A percentile compares a stretch with the other conserved stretches of the same genome.
phyloP scores from a whole-genome alignment of 2,888 invertebrate genomes.

The Helicoverpa assulta region DNA sequence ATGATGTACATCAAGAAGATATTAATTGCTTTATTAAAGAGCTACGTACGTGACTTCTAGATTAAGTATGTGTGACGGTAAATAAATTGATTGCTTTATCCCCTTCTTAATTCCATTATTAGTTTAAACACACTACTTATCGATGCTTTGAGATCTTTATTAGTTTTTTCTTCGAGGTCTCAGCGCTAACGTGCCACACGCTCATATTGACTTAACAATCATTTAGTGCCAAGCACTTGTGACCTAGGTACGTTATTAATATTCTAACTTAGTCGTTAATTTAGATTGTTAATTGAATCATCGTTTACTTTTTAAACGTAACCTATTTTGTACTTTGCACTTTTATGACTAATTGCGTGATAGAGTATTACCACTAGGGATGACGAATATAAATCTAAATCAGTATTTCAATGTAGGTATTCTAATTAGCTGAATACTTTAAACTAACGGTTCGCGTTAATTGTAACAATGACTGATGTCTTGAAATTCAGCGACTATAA shows the following conservation, averaged over 20 bases:
- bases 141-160: slow-evolving; percentile 50
- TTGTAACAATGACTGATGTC: neutral
- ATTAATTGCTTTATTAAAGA: slow-evolving; percentile 43
- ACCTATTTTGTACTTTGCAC: neutral
- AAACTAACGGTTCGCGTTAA: neutral
- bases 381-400: neutral
- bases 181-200: slow-evolving; percentile 62
- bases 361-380: neutral
- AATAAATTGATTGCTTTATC: slow-evolving; percentile 22
- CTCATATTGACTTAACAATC: slow-evolving; percentile 65
- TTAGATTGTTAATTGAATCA: slow-evolving; percentile 44
- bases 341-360: neutral
- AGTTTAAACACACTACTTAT: slow-evolving; percentile 50
- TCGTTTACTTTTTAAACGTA: slow-evolving; percentile 17
- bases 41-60: slow-evolving; percentile 29
- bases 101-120: slow-evolving; percentile 17
- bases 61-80: slow-evolving; percentile 17
- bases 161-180: slow-evolving; percentile 51
- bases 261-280: slow-evolving; percentile 31
- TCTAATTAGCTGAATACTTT: neutral
- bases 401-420: neutral
- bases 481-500: slow-evolving; percentile 14
- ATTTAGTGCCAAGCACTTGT: slow-evolving; percentile 47
- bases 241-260: slow-evolving; percentile 46
- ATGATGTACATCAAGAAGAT: slow-evolving; percentile 12